Percentiles rank a stretch among this genome's conserved stretches.
Evolutionary conservation across 2,888 invertebrate species (phyloP).

Genomic region (Drosophila ezoana): DNA sequence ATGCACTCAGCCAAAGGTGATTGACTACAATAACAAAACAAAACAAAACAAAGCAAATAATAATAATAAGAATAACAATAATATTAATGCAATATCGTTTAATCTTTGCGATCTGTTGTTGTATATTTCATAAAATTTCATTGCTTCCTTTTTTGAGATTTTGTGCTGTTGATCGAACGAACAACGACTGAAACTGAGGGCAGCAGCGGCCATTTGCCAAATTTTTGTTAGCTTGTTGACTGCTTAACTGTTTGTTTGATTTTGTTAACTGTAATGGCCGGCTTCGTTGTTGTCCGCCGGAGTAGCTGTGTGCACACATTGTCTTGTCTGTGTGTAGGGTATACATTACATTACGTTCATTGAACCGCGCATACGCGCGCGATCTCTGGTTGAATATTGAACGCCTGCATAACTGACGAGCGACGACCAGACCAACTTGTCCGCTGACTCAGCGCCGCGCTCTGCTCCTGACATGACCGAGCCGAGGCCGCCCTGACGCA

Average conservation of each 20-base stretch:
- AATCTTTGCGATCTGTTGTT: conserved; percentile 57
- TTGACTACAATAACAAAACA: conserved; percentile 62
- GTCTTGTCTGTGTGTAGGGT: conserved; percentile 19
- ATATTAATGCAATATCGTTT: conserved; percentile 44
- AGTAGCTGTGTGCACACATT: conserved; percentile 12
- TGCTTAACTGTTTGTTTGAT: conserved; percentile 70
- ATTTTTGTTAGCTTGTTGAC: conserved; percentile 44
- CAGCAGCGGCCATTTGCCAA: conserved; percentile 38
- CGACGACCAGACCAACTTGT: conserved; percentile 17
- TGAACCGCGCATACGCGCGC: conserved; percentile 54
- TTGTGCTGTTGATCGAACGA: conserved; percentile 30
- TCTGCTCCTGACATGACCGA: conserved; percentile 35
- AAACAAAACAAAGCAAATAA: neutral
- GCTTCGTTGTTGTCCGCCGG: conserved; percentile 17
- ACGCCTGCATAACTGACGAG: conserved; percentile 37
- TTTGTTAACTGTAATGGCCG: conserved; percentile 76
- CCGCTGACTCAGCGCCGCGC: conserved; percentile 43
- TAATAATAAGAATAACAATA: conserved; percentile 17
- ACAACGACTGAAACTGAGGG: conserved; percentile 31
- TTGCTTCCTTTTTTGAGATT: conserved; percentile 66
- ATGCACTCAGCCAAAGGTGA: conserved; percentile 65
- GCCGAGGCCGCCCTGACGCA: conserved; percentile 41
- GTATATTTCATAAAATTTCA: conserved; percentile 32
- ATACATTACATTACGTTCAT: conserved; percentile 71
- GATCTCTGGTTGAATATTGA: conserved; percentile 44